phyloP scores from a whole-genome alignment of 2,113 vertebrate species.

The Accipiter virgatus region DNA sequence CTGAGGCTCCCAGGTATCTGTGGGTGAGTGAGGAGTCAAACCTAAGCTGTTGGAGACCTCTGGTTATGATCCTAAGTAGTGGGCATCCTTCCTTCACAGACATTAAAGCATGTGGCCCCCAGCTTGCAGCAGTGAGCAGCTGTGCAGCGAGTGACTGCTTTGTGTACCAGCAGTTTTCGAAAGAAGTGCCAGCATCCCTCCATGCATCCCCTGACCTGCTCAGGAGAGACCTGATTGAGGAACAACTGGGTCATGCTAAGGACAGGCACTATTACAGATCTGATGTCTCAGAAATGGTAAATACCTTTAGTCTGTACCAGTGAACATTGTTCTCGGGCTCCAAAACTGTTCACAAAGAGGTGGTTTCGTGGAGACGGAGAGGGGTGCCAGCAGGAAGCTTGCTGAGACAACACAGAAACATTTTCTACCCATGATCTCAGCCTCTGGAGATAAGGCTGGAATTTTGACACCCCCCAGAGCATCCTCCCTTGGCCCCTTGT shows the following conservation, averaged over 20 bases:
- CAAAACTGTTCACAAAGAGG: background rate
- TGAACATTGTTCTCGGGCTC: background rate
- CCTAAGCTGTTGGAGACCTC: background rate
- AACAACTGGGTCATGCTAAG: background rate
- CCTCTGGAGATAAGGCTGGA: slow-evolving; percentile 51
- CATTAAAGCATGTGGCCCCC: background rate
- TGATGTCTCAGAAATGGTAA: background rate
- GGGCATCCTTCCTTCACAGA: background rate
- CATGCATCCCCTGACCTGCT: background rate
- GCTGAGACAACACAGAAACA: slow-evolving; percentile 33
- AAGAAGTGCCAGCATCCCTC: background rate
- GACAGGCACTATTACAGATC: background rate
- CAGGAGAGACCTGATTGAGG: background rate
- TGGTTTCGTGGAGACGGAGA: background rate
- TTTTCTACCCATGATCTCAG: slow-evolving; percentile 30
- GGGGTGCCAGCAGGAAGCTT: slow-evolving; percentile 12
- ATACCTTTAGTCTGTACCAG: background rate
- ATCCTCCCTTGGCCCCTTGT: background rate
- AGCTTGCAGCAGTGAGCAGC: background rate
- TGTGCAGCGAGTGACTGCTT: background rate
- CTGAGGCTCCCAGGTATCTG: background rate
- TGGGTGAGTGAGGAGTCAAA: background rate
- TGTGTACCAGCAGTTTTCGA: background rate
- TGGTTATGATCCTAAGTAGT: background rate
- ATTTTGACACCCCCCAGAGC: background rate